Percentiles rank a stretch among this genome's conserved stretches.
Evolutionary conservation across 2,113 vertebrate species (phyloP).

Genomic region (Myanophis thanlyinensis): DNA sequence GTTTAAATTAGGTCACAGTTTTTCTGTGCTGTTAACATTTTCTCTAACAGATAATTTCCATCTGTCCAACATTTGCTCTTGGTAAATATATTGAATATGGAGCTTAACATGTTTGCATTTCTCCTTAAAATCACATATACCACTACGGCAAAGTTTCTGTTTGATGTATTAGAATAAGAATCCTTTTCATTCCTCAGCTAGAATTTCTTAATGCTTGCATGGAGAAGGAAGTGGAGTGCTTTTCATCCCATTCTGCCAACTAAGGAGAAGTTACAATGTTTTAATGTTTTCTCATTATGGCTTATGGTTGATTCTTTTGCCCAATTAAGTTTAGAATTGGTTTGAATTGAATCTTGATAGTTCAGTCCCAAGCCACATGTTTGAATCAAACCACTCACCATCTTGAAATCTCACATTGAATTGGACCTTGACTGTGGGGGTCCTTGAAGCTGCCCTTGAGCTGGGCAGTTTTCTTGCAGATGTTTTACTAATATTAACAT

Average conservation of each 20-base stretch:
- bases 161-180: not conserved
- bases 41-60: not conserved
- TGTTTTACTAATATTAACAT: not conserved
- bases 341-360: not conserved
- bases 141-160: not conserved
- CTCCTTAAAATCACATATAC: not conserved
- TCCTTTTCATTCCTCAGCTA: not conserved
- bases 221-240: not conserved
- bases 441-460: not conserved
- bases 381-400: not conserved
- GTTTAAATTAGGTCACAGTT: not conserved
- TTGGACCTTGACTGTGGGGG: not conserved
- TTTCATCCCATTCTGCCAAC: not conserved
- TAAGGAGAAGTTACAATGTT: not conserved
- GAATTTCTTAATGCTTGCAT: not conserved
- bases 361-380: not conserved
- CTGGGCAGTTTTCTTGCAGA: not conserved
- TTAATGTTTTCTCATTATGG: not conserved
- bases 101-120: not conserved
- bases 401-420: not conserved
- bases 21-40: not conserved
- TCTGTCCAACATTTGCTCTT: not conserved
- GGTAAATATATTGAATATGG: not conserved
- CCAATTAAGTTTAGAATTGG: not conserved
- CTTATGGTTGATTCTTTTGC: not conserved